Evolutionary conservation across 2,888 invertebrate species (phyloP), one percentile per base, ranked within the genome.

Genomic region (Bedellia somnulentella): DNA sequence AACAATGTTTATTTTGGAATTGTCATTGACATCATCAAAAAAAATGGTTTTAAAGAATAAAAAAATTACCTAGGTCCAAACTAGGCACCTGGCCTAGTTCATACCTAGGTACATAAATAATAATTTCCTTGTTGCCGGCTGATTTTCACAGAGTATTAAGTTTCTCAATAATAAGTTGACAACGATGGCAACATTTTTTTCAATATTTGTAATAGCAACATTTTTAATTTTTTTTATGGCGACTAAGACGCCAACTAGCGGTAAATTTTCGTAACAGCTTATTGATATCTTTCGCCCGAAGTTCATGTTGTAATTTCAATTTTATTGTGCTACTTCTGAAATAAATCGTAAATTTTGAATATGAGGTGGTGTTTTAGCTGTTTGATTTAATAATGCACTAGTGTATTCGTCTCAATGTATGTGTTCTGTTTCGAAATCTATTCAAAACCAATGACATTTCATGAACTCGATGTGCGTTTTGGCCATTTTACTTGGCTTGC

Each of bases 401-500:
- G 52, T 53, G 50, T 55, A 47, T 40, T 51, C 45, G 43, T 55
- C 61, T 71, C 59, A 56, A 71, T 73, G 70, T 57, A 57, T 57
- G 54, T 55, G 56, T 51, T 62, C 57, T 52, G 56, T 55, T 50
- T 52, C 49, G 61, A 64, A 57, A 66, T 67, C 56, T 57, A 62
- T 52, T 64, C 60, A 57, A 66, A 61, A 62, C 64, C 59, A 60
- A 68, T 70, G 71, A 68, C 70, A 66, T 58, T 71, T 58, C 52
- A 66, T 61, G 67, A 67, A 67, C 64, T 71, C 66, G 67, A 71
- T 68, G 70, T 73, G 75, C 71, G 73, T 71, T 71, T 68, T 73
- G 68, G 76, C 75, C 75, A 75, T 73, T 71, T 75, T 71, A 70
- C 62, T 70, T 71, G 70, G 75, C 73, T 75, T 70, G 73, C 70